Conservation (phyloP, 1,140 invertebrate species). For the Muscidifurax raptorellus region DNA sequence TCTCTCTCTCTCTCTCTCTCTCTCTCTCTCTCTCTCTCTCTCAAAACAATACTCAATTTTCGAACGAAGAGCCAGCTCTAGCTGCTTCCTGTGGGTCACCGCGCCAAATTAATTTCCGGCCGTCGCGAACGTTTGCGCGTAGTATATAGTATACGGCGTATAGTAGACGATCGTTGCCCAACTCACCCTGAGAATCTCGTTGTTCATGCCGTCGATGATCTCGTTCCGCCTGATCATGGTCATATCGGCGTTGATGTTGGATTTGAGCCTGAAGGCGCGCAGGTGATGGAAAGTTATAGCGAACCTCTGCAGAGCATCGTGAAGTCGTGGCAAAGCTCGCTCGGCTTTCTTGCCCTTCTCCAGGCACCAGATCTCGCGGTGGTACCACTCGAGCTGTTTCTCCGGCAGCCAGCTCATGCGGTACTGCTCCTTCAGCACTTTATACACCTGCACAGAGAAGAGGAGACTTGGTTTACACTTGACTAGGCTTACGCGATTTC, state of each 20-base stretch:
- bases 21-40: too few relatives aligned
- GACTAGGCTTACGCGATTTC: neutral
- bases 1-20: too few relatives aligned
- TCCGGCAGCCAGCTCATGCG: conserved; percentile 73
- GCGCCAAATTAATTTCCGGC: neutral
- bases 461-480: conserved; percentile 27
- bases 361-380: conserved; percentile 68
- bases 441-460: conserved; percentile 65
- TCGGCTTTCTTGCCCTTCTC: conserved; percentile 72
- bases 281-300: conserved; percentile 72
- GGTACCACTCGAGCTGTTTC: conserved; percentile 71
- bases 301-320: conserved; percentile 72
- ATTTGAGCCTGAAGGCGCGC: conserved; percentile 62
- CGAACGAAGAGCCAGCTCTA: neutral
- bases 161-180: neutral
- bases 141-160: neutral
- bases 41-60: conserved; percentile 22
- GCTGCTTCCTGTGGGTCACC: neutral
- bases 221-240: conserved; percentile 63
- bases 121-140: neutral
- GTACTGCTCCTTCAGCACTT: conserved; percentile 69
- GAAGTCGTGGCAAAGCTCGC: conserved; percentile 67
- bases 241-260: conserved; percentile 63
- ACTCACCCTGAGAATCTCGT: conserved; percentile 68
- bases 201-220: conserved; percentile 68